Conservation (phyloP, 2,797 vertebrate genomes). For the Helostoma temminkii region DNA sequence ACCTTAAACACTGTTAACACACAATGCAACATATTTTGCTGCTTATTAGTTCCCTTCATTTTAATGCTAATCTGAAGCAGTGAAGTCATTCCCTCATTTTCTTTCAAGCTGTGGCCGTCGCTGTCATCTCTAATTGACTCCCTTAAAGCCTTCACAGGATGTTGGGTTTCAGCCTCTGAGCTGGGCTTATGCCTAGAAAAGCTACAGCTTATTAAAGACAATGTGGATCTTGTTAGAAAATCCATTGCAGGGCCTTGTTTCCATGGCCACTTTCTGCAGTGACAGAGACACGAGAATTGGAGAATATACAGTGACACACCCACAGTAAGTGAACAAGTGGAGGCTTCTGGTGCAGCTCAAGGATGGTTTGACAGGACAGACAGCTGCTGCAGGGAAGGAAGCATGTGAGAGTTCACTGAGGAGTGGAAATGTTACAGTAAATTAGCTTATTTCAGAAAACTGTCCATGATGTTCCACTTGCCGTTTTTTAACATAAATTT, state of each 20-base stretch:
- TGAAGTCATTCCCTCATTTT: background rate
- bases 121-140: constrained; percentile 19
- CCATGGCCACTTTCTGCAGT: background rate
- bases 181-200: constrained; percentile 2
- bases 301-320: constrained; percentile 4
- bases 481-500: no score
- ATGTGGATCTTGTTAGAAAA: constrained; percentile 41
- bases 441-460: background rate
- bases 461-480: no score
- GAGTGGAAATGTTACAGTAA: background rate
- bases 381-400: no score
- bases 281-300: background rate
- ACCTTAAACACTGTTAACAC: no score
- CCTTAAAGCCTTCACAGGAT: constrained; percentile 5
- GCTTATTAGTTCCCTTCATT: no score
- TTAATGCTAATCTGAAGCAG: background rate
- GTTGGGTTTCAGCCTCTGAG: constrained; percentile 12
- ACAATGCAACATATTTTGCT: background rate
- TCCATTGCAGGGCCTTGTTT: constrained; percentile 1
- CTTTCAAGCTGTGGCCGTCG: background rate
- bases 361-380: background rate
- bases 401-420: background rate
- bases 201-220: constrained; percentile 38
- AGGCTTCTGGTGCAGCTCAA: constrained; percentile 1
- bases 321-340: constrained; percentile 20